phyloP scores from a whole-genome alignment of 1,140 invertebrate genomes.

The Agraylea sexmaculata region DNA sequence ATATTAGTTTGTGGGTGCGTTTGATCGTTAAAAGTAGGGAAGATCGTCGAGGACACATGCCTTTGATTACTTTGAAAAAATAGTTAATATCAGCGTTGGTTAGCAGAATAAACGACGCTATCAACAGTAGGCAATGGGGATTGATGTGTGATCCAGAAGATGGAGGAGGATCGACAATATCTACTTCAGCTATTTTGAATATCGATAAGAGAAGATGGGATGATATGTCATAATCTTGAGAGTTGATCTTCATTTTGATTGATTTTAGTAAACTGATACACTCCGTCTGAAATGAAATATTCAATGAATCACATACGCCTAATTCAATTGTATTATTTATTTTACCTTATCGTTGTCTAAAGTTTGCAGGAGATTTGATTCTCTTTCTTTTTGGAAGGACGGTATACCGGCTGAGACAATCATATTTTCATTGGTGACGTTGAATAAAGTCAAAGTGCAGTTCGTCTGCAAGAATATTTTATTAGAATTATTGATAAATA shows the following conservation, averaged over 20 bases:
- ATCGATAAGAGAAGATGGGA: constrained; percentile 76
- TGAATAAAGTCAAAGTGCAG: constrained; percentile 72
- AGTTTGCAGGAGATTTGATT: constrained; percentile 40
- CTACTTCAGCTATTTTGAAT: constrained; percentile 85
- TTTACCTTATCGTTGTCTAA: constrained; percentile 59
- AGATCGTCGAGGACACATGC: no score
- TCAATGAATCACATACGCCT: background rate
- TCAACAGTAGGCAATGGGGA: no score
- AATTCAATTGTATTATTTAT: constrained; percentile 6
- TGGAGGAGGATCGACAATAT: constrained; percentile 50
- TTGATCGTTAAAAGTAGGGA: no score
- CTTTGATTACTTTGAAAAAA: no score
- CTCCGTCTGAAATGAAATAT: constrained; percentile 56
- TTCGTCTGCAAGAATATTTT: constrained; percentile 50
- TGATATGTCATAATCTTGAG: constrained; percentile 68
- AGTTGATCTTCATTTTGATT: constrained; percentile 73
- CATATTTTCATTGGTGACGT: constrained; percentile 74
- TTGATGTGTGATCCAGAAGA: constrained; percentile 18
- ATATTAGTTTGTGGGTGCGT: constrained; percentile 17
- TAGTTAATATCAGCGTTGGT: no score
- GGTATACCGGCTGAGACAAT: constrained; percentile 71
- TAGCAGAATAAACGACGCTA: no score
- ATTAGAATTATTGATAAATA: background rate
- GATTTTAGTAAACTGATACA: constrained; percentile 68
- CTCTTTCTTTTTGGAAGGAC: constrained; percentile 47